Evolutionary conservation across 30 jellyfish, hydroid and myxozoan genomes (phyloP).

Genomic region (Pseudorhiza aurosa): DNA sequence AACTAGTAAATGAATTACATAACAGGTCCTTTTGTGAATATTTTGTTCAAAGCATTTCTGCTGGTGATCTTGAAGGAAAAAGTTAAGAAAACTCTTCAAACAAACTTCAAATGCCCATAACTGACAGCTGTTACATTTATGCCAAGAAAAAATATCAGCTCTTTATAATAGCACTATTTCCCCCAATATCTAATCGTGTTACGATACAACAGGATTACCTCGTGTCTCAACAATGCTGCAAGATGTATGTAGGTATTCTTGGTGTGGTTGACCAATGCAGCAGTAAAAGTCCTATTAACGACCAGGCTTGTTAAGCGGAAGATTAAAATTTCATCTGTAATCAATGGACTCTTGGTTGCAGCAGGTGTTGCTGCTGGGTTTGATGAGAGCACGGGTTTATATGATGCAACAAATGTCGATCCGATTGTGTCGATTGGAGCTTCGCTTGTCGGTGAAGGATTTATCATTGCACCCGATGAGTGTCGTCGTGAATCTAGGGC

Average conservation of each 20-base stretch:
- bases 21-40: too few species aligned
- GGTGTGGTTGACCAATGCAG: conserved; percentile 16
- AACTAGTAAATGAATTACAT: too few species aligned
- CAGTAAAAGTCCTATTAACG: conserved; percentile 28
- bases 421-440: not conserved
- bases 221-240: conserved; percentile 11
- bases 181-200: not conserved
- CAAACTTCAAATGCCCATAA: too few species aligned
- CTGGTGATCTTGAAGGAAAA: too few species aligned
- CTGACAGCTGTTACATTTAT: too few species aligned
- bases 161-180: too few species aligned
- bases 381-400: too few species aligned
- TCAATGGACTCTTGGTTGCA: conserved; percentile 55
- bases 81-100: too few species aligned
- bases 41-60: too few species aligned
- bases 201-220: conserved; percentile 32
- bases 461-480: not conserved
- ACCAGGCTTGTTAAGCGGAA: conserved; percentile 34
- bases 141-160: too few species aligned
- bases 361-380: conserved; percentile 29
- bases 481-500: not conserved
- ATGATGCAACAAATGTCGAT: not conserved
- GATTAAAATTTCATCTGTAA: conserved; percentile 31
- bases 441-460: not conserved
- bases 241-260: conserved; percentile 14